Evolutionary conservation across 2,888 invertebrate genomes (phyloP).

Genomic region (Heliothis peltigera): DNA sequence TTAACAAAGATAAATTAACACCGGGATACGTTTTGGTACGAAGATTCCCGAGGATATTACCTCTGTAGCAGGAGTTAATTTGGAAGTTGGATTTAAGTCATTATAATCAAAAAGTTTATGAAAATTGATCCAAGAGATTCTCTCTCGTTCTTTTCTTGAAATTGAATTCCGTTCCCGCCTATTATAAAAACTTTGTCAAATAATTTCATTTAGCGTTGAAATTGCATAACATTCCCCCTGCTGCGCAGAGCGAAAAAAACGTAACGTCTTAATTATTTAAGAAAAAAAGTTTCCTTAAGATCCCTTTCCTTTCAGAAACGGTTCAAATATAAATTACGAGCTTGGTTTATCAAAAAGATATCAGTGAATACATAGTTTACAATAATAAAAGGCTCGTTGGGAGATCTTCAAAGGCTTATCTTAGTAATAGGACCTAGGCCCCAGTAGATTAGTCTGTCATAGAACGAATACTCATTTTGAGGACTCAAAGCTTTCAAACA

Average conservation of each 20-base stretch:
- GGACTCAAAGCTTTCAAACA: constrained; percentile 33
- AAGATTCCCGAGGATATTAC: constrained; percentile 47
- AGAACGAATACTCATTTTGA: constrained; percentile 46
- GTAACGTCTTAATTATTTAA: neutral
- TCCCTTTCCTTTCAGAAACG: constrained; percentile 4
- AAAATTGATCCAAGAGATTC: neutral
- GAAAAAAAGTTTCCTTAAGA: neutral
- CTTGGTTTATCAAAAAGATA: constrained; percentile 6
- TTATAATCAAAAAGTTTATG: neutral
- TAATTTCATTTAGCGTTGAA: neutral
- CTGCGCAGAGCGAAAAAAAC: neutral
- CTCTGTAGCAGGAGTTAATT: constrained; percentile 14
- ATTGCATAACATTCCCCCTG: neutral
- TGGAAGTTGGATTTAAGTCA: constrained; percentile 10
- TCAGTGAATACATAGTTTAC: constrained; percentile 28
- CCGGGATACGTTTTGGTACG: constrained; percentile 62
- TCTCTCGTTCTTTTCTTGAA: neutral
- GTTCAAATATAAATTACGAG: constrained; percentile 7
- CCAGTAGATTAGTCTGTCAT: constrained; percentile 47
- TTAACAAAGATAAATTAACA: constrained; percentile 72
- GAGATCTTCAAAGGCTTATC: constrained; percentile 44
- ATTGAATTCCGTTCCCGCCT: neutral
- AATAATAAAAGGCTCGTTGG: constrained; percentile 20
- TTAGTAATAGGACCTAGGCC: constrained; percentile 39
- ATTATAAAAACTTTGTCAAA: neutral